phyloP scores from a whole-genome alignment of 2,113 vertebrate species.

The Lontra canadensis region DNA sequence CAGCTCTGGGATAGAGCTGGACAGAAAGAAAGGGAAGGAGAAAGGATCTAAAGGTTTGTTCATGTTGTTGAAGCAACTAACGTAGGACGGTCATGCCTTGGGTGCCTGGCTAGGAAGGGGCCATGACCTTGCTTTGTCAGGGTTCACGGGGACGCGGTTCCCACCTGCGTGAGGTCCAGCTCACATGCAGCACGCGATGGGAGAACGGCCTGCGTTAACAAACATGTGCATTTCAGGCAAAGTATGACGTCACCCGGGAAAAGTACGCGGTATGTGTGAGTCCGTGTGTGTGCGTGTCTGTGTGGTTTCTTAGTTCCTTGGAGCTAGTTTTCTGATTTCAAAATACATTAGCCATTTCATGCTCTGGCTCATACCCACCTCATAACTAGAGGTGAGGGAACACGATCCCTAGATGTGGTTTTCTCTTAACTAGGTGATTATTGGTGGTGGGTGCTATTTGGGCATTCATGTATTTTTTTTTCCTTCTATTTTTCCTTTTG shows the following conservation, averaged over 20 bases:
- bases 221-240: neutral
- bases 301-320: slow-evolving; percentile 70
- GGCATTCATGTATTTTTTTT: neutral
- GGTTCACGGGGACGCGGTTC: fast-evolving
- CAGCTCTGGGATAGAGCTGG: neutral
- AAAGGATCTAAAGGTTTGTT: neutral
- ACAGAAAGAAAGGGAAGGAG: neutral
- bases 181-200: fast-evolving
- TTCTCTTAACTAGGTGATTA: slow-evolving; percentile 81
- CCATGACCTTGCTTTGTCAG: neutral
- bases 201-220: neutral
- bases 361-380: slow-evolving; percentile 64
- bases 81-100: neutral
- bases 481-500: neutral
- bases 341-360: slow-evolving; percentile 51
- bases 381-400: slow-evolving; percentile 73
- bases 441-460: slow-evolving; percentile 69
- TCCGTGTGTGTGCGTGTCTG: neutral
- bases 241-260: neutral
- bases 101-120: too few relatives aligned
- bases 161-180: fast-evolving
- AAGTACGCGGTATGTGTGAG: neutral
- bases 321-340: slow-evolving; percentile 67
- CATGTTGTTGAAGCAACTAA: neutral
- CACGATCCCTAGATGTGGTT: slow-evolving; percentile 77